Evolutionary conservation across 2,113 vertebrate genomes (phyloP).

Genomic region (Salvator merianae): DNA sequence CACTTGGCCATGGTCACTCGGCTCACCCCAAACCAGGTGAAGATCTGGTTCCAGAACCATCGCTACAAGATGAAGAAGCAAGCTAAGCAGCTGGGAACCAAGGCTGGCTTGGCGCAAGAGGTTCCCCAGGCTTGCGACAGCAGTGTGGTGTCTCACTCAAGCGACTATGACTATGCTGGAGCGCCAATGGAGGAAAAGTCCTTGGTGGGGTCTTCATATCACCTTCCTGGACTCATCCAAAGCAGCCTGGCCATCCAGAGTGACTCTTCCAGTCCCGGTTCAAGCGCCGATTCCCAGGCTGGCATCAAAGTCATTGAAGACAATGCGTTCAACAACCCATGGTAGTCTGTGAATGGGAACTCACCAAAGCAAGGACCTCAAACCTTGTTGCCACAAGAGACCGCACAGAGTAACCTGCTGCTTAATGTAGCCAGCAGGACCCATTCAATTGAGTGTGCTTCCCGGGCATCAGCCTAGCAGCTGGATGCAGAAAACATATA

Average conservation of each 20-base stretch:
- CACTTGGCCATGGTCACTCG: conserved; percentile 42
- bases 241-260: too few species aligned
- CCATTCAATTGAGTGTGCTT: too few species aligned
- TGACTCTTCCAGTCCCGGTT: background rate
- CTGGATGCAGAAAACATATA: background rate
- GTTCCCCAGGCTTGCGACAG: background rate
- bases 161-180: conserved; percentile 8
- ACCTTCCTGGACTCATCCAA: background rate
- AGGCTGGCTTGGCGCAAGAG: background rate
- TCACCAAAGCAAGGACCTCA: too few species aligned
- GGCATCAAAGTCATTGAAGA: background rate
- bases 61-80: conserved; percentile 56
- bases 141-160: background rate
- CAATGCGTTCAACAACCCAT: conserved; percentile 16
- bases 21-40: conserved; percentile 57
- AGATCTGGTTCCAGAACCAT: conserved; percentile 59
- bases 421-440: background rate
- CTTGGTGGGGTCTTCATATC: background rate
- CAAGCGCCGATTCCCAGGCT: background rate
- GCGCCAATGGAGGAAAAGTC: conserved; percentile 25
- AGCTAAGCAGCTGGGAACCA: background rate
- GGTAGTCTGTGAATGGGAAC: conserved; percentile 22
- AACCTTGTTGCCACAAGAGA: background rate
- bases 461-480: background rate
- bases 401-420: background rate